These are phyloP conservation scores for Cephalopholis sonnerati DNA, from an alignment of 2,113 vertebrate genomes.

Conservation along the genomic window DNA sequence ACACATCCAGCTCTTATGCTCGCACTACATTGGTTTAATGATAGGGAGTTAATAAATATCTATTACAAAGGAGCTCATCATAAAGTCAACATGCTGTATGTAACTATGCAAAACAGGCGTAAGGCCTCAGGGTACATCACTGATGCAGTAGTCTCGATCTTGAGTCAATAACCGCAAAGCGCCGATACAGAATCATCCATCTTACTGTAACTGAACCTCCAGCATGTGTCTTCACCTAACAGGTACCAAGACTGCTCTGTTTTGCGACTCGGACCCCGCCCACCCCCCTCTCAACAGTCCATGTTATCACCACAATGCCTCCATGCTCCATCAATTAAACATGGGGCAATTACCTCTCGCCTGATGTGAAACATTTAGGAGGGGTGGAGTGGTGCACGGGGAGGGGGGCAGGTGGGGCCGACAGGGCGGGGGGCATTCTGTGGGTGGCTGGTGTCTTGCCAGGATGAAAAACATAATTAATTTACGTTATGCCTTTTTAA, in stretches of 20 bases:
- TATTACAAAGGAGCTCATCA: constrained; percentile 18
- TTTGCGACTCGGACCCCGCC: constrained; percentile 37
- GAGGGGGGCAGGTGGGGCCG: constrained; percentile 39
- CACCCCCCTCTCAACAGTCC: constrained; percentile 21
- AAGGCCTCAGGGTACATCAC: constrained; percentile 32
- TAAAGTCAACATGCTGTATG: constrained; percentile 4
- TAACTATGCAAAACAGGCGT: constrained; percentile 37
- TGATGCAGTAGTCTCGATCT: not conserved
- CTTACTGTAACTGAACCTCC: constrained; percentile 30
- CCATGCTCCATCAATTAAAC: constrained; percentile 74
- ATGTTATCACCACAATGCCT: constrained; percentile 56
- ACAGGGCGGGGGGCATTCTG: constrained; percentile 46
- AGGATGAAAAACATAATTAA: constrained; percentile 75
- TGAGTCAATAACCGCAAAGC: constrained; percentile 29
- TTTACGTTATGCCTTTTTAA: constrained; percentile 72
- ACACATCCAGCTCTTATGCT: constrained; percentile 2
- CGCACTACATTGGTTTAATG: not conserved
- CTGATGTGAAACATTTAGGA: constrained; percentile 71
- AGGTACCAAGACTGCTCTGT: constrained; percentile 23
- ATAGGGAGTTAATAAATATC: constrained; percentile 34
- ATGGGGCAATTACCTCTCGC: constrained; percentile 72
- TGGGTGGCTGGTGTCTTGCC: constrained; percentile 64
- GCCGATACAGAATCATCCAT: constrained; percentile 3
- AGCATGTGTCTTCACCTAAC: constrained; percentile 13
- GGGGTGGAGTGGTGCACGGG: constrained; percentile 44